phyloP scores from a whole-genome alignment of 2,888 invertebrate genomes.

The Erannis defoliaria region DNA sequence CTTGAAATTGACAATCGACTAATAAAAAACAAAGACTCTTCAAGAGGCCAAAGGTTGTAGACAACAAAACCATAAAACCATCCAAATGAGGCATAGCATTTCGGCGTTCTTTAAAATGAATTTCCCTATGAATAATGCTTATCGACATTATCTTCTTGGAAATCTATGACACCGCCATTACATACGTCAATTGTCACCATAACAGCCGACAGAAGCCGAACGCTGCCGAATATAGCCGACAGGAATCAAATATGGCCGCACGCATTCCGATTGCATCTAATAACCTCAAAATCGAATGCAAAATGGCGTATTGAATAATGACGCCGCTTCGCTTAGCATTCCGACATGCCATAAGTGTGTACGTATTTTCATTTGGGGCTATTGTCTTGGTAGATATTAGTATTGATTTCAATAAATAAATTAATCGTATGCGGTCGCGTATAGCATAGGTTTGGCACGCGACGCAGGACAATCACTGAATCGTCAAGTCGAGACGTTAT shows the following conservation, averaged over 20 bases:
- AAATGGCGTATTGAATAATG: slow-evolving; percentile 84
- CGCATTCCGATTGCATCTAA: slow-evolving; percentile 86
- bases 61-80: slow-evolving; percentile 47
- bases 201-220: slow-evolving; percentile 67
- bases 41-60: slow-evolving; percentile 35
- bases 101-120: slow-evolving; percentile 56
- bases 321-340: slow-evolving; percentile 84
- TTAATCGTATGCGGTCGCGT: slow-evolving; percentile 81
- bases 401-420: slow-evolving; percentile 87
- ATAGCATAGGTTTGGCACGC: slow-evolving; percentile 85
- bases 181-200: slow-evolving; percentile 76
- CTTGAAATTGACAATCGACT: slow-evolving; percentile 14
- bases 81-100: slow-evolving; percentile 44
- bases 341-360: slow-evolving; percentile 82
- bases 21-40: slow-evolving; percentile 29
- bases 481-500: slow-evolving; percentile 70
- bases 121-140: slow-evolving; percentile 63
- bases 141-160: slow-evolving; percentile 70
- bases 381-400: slow-evolving; percentile 85
- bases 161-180: slow-evolving; percentile 70
- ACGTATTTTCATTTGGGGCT: slow-evolving; percentile 85
- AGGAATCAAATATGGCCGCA: slow-evolving; percentile 77
- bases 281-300: slow-evolving; percentile 86
- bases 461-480: slow-evolving; percentile 77
- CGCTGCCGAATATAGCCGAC: slow-evolving; percentile 74